Base-by-base conservation (phyloP, 30 jellyfish, hydroid and myxozoan species). In the Nemopilema nomurai region DNA sequence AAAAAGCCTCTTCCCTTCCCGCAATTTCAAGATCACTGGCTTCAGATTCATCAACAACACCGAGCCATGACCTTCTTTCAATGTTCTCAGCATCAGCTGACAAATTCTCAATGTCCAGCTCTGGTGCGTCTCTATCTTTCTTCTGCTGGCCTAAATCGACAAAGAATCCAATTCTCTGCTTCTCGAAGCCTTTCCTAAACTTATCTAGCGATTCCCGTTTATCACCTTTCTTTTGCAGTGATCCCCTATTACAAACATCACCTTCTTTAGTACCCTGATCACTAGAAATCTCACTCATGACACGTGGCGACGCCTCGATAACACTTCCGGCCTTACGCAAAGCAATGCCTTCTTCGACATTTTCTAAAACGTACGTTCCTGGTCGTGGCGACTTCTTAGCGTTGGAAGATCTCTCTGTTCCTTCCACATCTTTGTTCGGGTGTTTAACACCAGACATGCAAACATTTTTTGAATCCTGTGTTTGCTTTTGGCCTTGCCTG, bases 91-190 rank as follows among this genome's bases (percentile, higher is more conserved):
- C 13, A 3, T 41, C 57, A 20, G 18, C 67, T n/a, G n/a, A n/a
- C n/a, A n/a, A n/a, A n/a, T n/a, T n/a, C n/a, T n/a, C n/a, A n/a
- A n/a, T n/a, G n/a, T n/a, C n/a, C n/a, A n/a, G n/a, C n/a, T n/a
- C n/a, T n/a, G n/a, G n/a, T n/a, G n/a, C n/a, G n/a, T n/a, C n/a
- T n/a, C n/a, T n/a, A 41, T 41, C 57, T 41, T 41, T 41, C 57
- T 75, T 51, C 19, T 75, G 32, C 26, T 53, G 64, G 18, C 49
- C 28, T 50, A 83, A 21, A 73, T 83, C 92, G 21, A 83, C 83
- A 66, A 83, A 83, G 51, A 83, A 69, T 4, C 92, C 92, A 31
- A 83, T 71, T 51, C 83, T 71, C 79, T 83, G 86, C 0, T 41
- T 72, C 23, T 74, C 92, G 62, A 83, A 83, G 63, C 92, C 49